A percentile compares a stretch with the other conserved stretches of the same genome.
These are phyloP conservation scores for Agriopis marginaria DNA, from an alignment of 2,888 invertebrate species.

Conservation along the genomic window DNA sequence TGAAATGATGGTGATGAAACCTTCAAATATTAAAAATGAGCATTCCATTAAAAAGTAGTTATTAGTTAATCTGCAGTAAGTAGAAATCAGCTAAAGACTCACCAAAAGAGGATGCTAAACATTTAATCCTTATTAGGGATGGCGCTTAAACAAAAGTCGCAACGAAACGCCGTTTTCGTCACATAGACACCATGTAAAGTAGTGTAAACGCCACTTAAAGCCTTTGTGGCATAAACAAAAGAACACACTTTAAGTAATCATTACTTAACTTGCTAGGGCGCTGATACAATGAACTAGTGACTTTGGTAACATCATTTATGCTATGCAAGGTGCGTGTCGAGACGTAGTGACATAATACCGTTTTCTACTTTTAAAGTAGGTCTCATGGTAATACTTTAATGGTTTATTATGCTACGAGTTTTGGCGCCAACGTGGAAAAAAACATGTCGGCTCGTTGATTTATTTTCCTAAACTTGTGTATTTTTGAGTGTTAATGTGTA, in stretches of 20 bases:
- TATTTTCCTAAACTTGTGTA: too few relatives aligned
- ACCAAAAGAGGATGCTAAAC: constrained; percentile 24
- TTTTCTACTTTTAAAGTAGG: constrained; percentile 27
- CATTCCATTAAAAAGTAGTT: too few relatives aligned
- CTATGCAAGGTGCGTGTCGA: constrained; percentile 20
- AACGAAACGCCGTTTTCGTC: constrained; percentile 21
- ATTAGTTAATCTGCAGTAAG: neutral
- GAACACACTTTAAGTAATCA: constrained; percentile 30
- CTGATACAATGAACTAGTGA: constrained; percentile 13
- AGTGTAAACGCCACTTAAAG: constrained; percentile 29
- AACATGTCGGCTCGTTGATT: too few relatives aligned
- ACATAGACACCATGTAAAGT: constrained; percentile 29
- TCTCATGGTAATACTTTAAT: constrained; percentile 19
- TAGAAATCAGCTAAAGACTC: neutral
- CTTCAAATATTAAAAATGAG: too few relatives aligned
- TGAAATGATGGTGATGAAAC: too few relatives aligned
- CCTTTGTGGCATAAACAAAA: constrained; percentile 34
- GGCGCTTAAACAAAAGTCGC: constrained; percentile 2
- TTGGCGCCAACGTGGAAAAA: too few relatives aligned
- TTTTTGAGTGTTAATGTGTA: too few relatives aligned
- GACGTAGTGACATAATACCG: constrained; percentile 25
- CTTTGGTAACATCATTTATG: constrained; percentile 16
- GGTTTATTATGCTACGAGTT: constrained; percentile 10
- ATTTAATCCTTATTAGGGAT: constrained; percentile 15
- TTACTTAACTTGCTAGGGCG: constrained; percentile 28